These are phyloP conservation scores for Drosophila anceps DNA, from an alignment of 2,888 invertebrate genomes.

Conservation along the genomic window DNA sequence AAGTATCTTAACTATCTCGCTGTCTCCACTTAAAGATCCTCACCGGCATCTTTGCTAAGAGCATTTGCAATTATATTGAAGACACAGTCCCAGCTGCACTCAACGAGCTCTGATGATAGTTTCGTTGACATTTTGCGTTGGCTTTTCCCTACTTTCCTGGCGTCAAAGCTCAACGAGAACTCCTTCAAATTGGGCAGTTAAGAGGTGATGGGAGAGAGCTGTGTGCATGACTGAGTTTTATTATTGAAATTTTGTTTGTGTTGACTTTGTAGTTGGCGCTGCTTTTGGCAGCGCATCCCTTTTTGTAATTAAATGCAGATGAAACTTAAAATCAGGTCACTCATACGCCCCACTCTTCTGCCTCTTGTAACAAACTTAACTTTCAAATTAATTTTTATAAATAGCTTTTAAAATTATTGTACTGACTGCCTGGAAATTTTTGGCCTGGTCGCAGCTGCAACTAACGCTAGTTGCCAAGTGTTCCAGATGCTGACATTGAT, in stretches of 20 bases:
- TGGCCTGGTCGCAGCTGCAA: slow-evolving; percentile 63
- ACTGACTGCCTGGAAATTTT: slow-evolving; percentile 23
- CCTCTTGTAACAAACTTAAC: slow-evolving; percentile 51
- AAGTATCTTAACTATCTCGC: background rate
- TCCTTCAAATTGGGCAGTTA: slow-evolving; percentile 27
- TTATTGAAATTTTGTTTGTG: slow-evolving; percentile 75
- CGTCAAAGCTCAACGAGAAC: slow-evolving; percentile 40
- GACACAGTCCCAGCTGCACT: slow-evolving; percentile 49
- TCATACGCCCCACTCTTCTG: slow-evolving; percentile 50
- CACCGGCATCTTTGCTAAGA: slow-evolving; percentile 2
- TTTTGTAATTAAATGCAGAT: slow-evolving; percentile 76
- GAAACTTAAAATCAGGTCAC: slow-evolving; percentile 70
- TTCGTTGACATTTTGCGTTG: slow-evolving; percentile 44
- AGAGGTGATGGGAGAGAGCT: background rate
- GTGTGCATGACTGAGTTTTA: slow-evolving; percentile 50
- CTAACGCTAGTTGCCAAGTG: slow-evolving; percentile 53
- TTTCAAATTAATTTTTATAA: slow-evolving; percentile 69
- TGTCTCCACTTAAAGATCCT: background rate
- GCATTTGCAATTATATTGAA: slow-evolving; percentile 48
- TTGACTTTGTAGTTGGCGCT: slow-evolving; percentile 51
- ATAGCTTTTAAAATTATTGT: slow-evolving; percentile 65
- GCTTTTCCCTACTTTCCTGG: slow-evolving; percentile 21
- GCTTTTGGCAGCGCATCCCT: slow-evolving; percentile 50
- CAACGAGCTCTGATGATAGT: slow-evolving; percentile 25
- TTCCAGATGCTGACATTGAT: slow-evolving; percentile 41